Evolutionary conservation across 2,113 vertebrate species (phyloP), one percentile per base, ranked within the genome.

Genomic region (Nyctibius bracteatus): DNA sequence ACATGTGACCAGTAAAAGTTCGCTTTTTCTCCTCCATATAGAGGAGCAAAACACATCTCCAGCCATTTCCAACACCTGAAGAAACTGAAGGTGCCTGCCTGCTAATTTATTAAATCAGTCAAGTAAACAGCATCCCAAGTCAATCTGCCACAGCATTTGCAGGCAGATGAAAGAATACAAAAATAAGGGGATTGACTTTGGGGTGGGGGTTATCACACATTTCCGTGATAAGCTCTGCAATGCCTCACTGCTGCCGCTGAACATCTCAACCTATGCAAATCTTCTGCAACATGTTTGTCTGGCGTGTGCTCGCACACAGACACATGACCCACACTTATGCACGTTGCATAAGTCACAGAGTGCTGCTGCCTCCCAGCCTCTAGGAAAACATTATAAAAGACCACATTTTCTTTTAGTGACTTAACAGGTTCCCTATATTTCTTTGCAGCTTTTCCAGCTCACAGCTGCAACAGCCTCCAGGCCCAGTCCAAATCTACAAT

Each of bases 291-390:
- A 1, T 22, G 8, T 22, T 41, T 41, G 25, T 8, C 44, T 79
- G 1, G 51, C 8, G 35, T 2, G 2, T 5, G 47, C 52, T 80
- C 5, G 0, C 18, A 21, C 51, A 21, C 9, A 33, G 39, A 52
- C 0, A 1, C 1, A 3, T 16, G 74, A 85, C 80, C 86, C 59
- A 19, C 15, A 4, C 8, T 66, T 74, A 10, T 0, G 1, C 0
- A 0, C 7, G 31, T 11, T 58, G 66, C 27, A 1, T 28, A 52
- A 66, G 21, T n/a, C 49, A 54, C 15, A 33, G 44, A 62, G 28
- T 1, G 1, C 68, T 57, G 80, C 25, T 3, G 5, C 54, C 37
- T 68, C 72, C 51, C 49, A 13, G 18, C 19, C 63, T 52, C 51
- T 46, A 49, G 18, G 47, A n/a, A 62, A 62, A n/a, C 14, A 4